A percentile compares a stretch with the other conserved stretches of the same genome.
Evolutionary conservation across 2,888 invertebrate genomes (phyloP).

Genomic region (Tribolium freemani): DNA sequence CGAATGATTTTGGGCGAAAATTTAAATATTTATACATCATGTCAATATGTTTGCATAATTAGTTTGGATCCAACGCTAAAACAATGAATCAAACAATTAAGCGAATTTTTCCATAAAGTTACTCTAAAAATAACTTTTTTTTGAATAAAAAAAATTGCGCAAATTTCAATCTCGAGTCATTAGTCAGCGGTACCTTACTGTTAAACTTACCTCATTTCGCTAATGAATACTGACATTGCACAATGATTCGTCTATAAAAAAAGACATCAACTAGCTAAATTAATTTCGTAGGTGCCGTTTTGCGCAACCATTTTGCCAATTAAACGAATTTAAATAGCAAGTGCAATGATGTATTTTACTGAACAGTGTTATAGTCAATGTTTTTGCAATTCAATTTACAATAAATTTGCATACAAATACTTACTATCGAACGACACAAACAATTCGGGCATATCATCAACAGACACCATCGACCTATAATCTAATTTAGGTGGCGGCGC

Average conservation of each 20-base stretch:
- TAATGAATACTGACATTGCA: slow-evolving; percentile 22
- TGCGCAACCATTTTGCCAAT: slow-evolving; percentile 9
- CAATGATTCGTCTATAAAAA: slow-evolving; percentile 1
- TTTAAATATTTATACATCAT: not conserved
- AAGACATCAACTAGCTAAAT: not conserved
- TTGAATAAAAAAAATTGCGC: not conserved
- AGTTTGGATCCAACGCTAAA: not conserved
- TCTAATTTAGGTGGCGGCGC: slow-evolving; percentile 83
- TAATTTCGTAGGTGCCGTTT: not conserved
- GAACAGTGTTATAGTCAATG: slow-evolving; percentile 13
- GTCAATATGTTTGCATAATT: not conserved
- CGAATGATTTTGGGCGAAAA: not conserved
- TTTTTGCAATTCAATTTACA: not conserved
- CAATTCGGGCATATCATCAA: slow-evolving; percentile 95
- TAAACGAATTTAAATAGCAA: slow-evolving; percentile 21
- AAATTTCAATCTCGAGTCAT: not conserved
- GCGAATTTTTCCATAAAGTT: not conserved
- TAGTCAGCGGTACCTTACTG: slow-evolving; percentile 1
- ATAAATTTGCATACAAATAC: slow-evolving; percentile 64
- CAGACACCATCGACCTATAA: slow-evolving; percentile 93
- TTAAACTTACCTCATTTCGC: not conserved
- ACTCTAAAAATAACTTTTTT: not conserved
- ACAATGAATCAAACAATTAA: not conserved
- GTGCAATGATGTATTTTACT: slow-evolving; percentile 34
- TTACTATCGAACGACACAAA: slow-evolving; percentile 95